phyloP scores from a whole-genome alignment of 2,113 vertebrate species.

The Lichenostomus cassidix region DNA sequence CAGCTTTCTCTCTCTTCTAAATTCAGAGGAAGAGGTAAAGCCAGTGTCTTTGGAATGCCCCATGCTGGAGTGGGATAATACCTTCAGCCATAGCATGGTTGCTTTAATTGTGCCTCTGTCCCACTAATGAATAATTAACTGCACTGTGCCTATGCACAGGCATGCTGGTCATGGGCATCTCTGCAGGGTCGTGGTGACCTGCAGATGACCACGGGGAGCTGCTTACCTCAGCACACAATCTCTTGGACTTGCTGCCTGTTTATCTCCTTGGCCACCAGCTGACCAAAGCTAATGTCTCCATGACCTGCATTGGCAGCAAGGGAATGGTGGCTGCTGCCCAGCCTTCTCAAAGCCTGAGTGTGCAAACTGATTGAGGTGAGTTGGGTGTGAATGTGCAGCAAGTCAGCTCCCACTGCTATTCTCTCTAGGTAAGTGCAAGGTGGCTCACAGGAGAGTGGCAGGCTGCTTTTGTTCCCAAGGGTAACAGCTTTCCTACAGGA shows the following conservation, averaged over 20 bases:
- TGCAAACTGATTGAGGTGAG: neutral
- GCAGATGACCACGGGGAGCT: neutral
- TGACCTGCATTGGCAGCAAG: neutral
- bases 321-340: neutral
- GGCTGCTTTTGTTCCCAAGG: neutral
- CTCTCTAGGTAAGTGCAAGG: neutral
- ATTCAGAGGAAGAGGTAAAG: neutral
- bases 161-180: neutral
- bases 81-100: neutral
- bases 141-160: neutral
- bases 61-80: accelerated
- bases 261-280: constrained; percentile 26
- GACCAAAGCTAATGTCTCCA: neutral
- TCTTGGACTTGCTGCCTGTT: neutral
- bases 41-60: neutral
- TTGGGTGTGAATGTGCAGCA: neutral
- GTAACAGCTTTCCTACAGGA: neutral
- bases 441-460: neutral
- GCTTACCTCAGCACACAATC: constrained; percentile 30
- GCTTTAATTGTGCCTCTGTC: neutral
- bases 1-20: neutral
- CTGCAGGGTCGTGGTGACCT: constrained; percentile 48
- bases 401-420: neutral
- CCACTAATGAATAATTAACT: constrained; percentile 53
- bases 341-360: accelerated